Base-by-base conservation (phyloP, 1,140 invertebrate genomes). In the Harpegnathos saltator region DNA sequence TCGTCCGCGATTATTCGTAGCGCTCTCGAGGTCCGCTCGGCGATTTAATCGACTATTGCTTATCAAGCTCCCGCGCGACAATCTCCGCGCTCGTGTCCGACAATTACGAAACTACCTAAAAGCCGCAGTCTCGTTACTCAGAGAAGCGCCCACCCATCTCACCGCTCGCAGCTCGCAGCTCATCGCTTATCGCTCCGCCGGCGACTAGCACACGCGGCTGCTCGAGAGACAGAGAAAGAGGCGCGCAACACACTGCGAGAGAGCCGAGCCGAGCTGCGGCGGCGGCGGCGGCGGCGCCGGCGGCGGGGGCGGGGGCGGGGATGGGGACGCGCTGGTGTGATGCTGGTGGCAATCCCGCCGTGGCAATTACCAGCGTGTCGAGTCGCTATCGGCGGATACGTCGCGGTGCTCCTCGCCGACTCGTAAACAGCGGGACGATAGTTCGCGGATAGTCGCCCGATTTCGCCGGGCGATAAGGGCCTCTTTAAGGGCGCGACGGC, bases 391-490 rank as follows among this genome's bases (percentile, higher is more conserved):
- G 44, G 62, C 62, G 86, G 68, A 74, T 74, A 63, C 58, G 74
- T 88, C 75, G 69, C 29, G 59, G 29, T 44, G 71, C 17, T 12
- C 63, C 56, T 56, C n/a, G 68, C 68, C 68, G 81, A 73, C 86
- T 87, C 86, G 85, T 87, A 87, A 87, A 87, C 66, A 87, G 44
- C 66, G 66, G 54, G 56, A 52, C 84, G 77, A 87, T 87, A 69
- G 78, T 75, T 33, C 44, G 26, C 52, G 84, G 85, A 86, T 87
- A 87, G 85, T 77, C 44, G 85, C 52, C 66, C 81, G 86, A 87
- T 87, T 80, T 87, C 54, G 85, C 74, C 59, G 68, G 29, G 38
- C 75, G 86, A 87, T 87, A 87, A 62, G 50, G 11, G 19, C 3
- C 33, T 52, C 68, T 68, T 78, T 68, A 78, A 78, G 75, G 73